Conservation (phyloP, 2,113 vertebrate species). For the Lathamus discolor region DNA sequence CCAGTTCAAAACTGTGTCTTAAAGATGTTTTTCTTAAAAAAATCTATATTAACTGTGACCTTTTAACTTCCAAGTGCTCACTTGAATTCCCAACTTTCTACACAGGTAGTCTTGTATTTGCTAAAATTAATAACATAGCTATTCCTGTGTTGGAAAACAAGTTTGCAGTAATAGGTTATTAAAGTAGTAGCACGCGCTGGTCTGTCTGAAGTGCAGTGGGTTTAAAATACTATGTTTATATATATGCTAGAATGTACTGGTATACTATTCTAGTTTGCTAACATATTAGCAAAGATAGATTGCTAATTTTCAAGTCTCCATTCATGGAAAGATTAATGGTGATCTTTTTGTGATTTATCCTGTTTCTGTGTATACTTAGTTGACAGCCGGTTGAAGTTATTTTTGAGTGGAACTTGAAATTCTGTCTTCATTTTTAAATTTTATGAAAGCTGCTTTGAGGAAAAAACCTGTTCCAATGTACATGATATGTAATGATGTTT, state of each 20-base stretch:
- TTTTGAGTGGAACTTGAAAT: not conserved
- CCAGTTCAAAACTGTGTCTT: slow-evolving; percentile 8
- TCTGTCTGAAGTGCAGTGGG: not conserved
- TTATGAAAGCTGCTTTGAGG: not conserved
- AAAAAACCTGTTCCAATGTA: slow-evolving; percentile 16
- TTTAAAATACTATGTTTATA: not conserved
- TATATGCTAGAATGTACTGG: not conserved
- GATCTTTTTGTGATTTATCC: not conserved
- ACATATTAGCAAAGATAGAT: not conserved
- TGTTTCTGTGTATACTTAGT: not conserved
- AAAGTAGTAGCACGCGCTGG: not conserved
- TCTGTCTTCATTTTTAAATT: not conserved
- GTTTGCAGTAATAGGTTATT: not conserved
- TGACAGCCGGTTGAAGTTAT: not conserved
- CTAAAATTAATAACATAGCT: not conserved
- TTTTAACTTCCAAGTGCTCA: not conserved
- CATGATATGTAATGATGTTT: slow-evolving; percentile 19
- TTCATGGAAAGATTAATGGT: not conserved
- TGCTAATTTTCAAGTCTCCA: not conserved
- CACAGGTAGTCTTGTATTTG: not conserved
- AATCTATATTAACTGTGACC: not conserved
- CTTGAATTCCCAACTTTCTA: not conserved
- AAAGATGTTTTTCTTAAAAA: not conserved
- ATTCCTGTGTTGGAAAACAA: not conserved
- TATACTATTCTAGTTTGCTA: not conserved